Evolutionary conservation across 2,113 vertebrate genomes (phyloP).

Genomic region (Elgaria multicarinata): DNA sequence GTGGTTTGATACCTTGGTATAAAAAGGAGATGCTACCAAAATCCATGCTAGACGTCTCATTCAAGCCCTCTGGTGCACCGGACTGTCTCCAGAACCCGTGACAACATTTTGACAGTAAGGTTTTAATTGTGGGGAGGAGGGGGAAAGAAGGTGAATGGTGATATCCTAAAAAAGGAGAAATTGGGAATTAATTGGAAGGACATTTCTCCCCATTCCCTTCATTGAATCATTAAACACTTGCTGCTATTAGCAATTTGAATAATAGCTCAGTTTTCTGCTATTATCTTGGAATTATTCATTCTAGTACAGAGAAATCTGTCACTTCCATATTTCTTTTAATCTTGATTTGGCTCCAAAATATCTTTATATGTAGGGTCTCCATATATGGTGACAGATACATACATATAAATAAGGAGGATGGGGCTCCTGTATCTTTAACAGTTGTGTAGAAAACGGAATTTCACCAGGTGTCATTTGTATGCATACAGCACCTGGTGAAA

Average conservation of each 20-base stretch:
- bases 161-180: background rate
- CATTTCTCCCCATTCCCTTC: background rate
- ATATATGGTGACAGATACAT: no score
- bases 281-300: background rate
- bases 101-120: slow-evolving; percentile 11
- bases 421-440: no score
- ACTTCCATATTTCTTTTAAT: no score
- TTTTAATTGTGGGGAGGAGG: background rate
- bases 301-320: background rate
- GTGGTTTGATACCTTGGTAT: background rate
- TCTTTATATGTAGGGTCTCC: no score
- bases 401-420: no score
- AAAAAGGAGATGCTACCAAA: slow-evolving; percentile 23
- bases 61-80: background rate
- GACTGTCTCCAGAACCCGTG: background rate
- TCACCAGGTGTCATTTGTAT: no score
- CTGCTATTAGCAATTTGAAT: background rate
- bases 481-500: no score
- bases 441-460: no score
- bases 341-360: no score
- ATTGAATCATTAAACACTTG: background rate
- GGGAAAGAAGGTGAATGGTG: background rate
- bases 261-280: background rate
- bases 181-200: background rate
- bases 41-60: background rate